A percentile compares a stretch with the other conserved stretches of the same genome.
Evolutionary conservation across 2,888 invertebrate genomes (phyloP).

Genomic region (Horisme vitalbata): DNA sequence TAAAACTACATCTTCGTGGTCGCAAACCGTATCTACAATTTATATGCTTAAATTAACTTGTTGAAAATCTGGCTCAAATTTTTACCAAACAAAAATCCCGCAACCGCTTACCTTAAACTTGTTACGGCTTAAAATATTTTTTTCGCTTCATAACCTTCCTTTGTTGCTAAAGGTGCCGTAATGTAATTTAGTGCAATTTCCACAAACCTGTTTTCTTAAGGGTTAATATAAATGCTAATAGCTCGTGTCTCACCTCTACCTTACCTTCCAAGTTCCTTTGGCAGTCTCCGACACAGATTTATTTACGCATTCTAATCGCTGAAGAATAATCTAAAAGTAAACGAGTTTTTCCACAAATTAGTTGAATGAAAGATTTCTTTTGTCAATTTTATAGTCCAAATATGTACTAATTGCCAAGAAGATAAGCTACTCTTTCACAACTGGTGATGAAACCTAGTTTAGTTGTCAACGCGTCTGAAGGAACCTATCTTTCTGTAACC

Average conservation of each 20-base stretch:
- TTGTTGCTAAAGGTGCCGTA: slow-evolving; percentile 43
- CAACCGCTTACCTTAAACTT: not conserved
- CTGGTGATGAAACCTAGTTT: too few species aligned
- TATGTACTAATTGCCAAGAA: too few species aligned
- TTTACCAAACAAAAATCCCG: not conserved
- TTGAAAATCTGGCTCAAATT: not conserved
- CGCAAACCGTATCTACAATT: too few species aligned
- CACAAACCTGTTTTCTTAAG: slow-evolving; percentile 61
- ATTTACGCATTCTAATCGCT: slow-evolving; percentile 22
- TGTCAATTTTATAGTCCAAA: too few species aligned
- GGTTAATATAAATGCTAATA: slow-evolving; percentile 77
- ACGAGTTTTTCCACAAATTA: slow-evolving; percentile 11
- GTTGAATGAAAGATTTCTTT: too few species aligned
- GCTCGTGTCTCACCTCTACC: slow-evolving; percentile 41
- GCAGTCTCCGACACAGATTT: slow-evolving; percentile 26
- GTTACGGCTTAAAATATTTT: not conserved
- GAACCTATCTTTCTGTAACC: too few species aligned
- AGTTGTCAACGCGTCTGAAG: too few species aligned
- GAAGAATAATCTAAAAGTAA: slow-evolving; percentile 15
- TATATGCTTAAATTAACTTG: too few species aligned
- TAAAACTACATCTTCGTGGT: too few species aligned
- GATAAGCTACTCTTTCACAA: too few species aligned
- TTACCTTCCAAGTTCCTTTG: slow-evolving; percentile 26
- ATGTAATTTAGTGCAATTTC: slow-evolving; percentile 61
- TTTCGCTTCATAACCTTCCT: slow-evolving; percentile 10